A percentile compares a stretch with the other conserved stretches of the same genome.
Conservation (phyloP, 2,888 invertebrate species). For the Thecophora atra region DNA sequence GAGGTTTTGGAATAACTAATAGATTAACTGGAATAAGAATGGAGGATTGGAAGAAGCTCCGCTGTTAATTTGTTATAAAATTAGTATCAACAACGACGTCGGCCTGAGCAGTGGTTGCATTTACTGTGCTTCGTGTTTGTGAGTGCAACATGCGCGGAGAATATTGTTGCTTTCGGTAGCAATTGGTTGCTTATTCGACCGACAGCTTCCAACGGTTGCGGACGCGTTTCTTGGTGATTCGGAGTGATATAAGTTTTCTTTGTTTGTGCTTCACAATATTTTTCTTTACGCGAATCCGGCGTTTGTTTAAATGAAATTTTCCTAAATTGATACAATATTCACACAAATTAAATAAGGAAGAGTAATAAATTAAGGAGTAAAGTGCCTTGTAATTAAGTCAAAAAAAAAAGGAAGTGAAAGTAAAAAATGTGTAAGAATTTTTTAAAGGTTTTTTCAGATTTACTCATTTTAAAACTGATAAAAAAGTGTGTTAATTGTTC, state of each 20-base stretch:
- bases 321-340: background rate
- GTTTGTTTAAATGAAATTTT: background rate
- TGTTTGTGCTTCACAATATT: constrained; percentile 6
- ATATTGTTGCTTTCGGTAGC: background rate
- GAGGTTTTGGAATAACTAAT: too few relatives aligned
- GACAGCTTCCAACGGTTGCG: constrained; percentile 51
- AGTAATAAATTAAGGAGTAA: background rate
- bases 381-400: background rate
- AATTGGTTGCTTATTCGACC: constrained; percentile 45
- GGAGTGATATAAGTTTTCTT: background rate
- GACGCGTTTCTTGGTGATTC: constrained; percentile 47
- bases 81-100: too few relatives aligned
- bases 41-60: too few relatives aligned
- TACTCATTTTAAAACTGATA: too few relatives aligned
- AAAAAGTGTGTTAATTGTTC: too few relatives aligned
- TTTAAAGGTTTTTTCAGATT: background rate
- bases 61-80: too few relatives aligned
- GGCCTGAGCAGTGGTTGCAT: too few relatives aligned
- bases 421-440: too few relatives aligned
- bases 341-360: background rate
- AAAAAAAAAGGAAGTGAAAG: too few relatives aligned
- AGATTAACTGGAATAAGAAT: too few relatives aligned
- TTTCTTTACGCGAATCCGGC: background rate
- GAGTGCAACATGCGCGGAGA: too few relatives aligned
- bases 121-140: too few relatives aligned